Conservation (phyloP, 2,888 invertebrate species). For the Trachelus troglodyta region DNA sequence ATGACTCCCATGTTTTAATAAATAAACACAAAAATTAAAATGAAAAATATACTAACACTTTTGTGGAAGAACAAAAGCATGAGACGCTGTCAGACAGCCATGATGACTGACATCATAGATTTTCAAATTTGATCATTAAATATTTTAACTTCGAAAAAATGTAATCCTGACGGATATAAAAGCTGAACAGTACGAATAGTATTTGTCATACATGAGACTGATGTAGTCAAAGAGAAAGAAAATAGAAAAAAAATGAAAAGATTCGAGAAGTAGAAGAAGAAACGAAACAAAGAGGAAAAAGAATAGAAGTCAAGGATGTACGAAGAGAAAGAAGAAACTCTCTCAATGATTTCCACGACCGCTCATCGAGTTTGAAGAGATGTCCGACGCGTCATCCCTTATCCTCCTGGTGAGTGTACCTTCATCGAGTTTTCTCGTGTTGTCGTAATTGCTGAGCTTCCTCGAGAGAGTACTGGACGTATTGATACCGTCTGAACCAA, state of each 20-base stretch:
- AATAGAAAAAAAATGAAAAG: neutral
- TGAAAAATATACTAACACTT: neutral
- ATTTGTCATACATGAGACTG: neutral
- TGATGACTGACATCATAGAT: neutral
- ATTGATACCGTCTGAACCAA: conserved; percentile 48
- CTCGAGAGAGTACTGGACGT: conserved; percentile 51
- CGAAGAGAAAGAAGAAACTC: neutral
- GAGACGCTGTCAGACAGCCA: neutral
- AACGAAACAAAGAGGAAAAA: neutral
- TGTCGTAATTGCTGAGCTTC: conserved; percentile 56
- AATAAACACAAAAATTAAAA: neutral
- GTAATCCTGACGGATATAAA: neutral
- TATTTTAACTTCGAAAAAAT: neutral
- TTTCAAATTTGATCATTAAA: neutral
- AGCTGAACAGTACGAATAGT: neutral
- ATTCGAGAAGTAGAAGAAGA: neutral
- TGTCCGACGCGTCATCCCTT: conserved; percentile 49
- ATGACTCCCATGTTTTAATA: neutral
- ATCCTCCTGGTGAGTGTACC: conserved; percentile 50
- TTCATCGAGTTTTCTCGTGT: conserved; percentile 50
- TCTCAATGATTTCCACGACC: conserved; percentile 50
- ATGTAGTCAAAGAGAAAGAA: neutral
- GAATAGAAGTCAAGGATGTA: neutral
- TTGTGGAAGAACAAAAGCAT: neutral
- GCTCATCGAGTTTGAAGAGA: conserved; percentile 53